Conservation (phyloP, 2,888 invertebrate species). For the Heliconius ismenius region DNA sequence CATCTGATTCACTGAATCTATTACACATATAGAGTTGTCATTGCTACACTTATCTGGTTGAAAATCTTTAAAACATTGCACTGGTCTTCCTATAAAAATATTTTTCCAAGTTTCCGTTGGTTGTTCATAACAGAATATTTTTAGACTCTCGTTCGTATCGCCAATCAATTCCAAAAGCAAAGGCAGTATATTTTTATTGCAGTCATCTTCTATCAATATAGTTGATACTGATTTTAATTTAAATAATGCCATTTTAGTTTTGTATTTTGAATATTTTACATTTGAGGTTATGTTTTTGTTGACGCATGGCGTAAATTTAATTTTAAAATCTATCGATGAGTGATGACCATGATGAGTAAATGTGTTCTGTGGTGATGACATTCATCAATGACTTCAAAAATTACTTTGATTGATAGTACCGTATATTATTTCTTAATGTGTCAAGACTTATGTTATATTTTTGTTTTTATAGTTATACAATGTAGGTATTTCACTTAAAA, state of each 20-base stretch:
- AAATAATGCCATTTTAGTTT: conserved; percentile 59
- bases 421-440: no score
- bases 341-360: no score
- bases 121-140: conserved; percentile 68
- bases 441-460: no score
- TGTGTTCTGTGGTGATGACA: no score
- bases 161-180: conserved; percentile 58
- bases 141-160: conserved; percentile 52
- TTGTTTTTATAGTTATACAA: no score
- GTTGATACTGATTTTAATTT: conserved; percentile 65
- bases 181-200: conserved; percentile 64
- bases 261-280: background rate
- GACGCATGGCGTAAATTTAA: background rate
- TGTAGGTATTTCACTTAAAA: no score
- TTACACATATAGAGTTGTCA: conserved; percentile 58
- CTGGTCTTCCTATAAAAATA: conserved; percentile 53
- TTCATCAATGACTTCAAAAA: no score
- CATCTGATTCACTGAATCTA: conserved; percentile 76
- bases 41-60: conserved; percentile 47
- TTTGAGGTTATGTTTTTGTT: conserved; percentile 18
- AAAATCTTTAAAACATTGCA: conserved; percentile 57
- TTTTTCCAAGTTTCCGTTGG: conserved; percentile 60
- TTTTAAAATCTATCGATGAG: no score
- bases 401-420: no score
- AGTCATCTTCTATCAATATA: conserved; percentile 68